phyloP scores from a whole-genome alignment of 1,140 invertebrate genomes.

The Danaus plexippus region DNA sequence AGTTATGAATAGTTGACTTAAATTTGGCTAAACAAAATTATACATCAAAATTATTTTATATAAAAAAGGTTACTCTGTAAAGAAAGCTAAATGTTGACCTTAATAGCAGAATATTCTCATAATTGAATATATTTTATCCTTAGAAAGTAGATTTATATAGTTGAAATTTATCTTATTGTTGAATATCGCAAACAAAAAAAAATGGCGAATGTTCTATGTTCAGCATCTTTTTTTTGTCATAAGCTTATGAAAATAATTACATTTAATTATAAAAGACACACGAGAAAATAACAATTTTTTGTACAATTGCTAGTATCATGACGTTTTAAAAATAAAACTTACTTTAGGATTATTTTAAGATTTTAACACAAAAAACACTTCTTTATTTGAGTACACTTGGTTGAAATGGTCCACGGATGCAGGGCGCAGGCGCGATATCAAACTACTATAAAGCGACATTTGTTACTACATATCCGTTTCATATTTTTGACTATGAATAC shows the following conservation, averaged over 20 bases:
- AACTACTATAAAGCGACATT: conserved; percentile 18
- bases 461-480: neutral
- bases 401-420: conserved; percentile 49
- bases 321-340: conserved; percentile 24
- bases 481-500: conserved; percentile 11
- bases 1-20: too few relatives aligned
- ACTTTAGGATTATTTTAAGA: conserved; percentile 41
- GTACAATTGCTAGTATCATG: neutral
- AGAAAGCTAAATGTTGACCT: too few relatives aligned
- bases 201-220: too few relatives aligned
- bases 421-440: conserved; percentile 49
- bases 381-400: conserved; percentile 55
- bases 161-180: too few relatives aligned
- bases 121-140: too few relatives aligned
- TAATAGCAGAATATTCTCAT: too few relatives aligned
- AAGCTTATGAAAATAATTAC: neutral
- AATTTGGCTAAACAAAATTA: too few relatives aligned
- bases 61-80: too few relatives aligned
- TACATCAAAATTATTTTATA: too few relatives aligned
- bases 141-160: too few relatives aligned
- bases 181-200: too few relatives aligned
- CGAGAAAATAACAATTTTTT: conserved; percentile 1
- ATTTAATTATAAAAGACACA: neutral
- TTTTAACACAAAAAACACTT: conserved; percentile 48
- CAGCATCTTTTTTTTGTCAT: too few relatives aligned